Evolutionary conservation across 1,140 invertebrate genomes (phyloP).

Genomic region (Oryctes rhinoceros): DNA sequence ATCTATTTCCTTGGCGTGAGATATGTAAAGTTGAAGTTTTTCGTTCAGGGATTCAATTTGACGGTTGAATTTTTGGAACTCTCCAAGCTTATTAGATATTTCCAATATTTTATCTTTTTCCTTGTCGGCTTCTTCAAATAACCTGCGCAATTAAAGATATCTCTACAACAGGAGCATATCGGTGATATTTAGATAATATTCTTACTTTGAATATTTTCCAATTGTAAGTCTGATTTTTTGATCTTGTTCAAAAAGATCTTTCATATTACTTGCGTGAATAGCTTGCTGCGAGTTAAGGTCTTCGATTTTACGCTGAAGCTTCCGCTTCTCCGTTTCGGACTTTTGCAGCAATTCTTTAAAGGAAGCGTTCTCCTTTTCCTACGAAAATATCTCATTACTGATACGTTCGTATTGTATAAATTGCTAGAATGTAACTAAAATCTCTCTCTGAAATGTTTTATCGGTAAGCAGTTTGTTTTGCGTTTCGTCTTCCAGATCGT

Average conservation of each 20-base stretch:
- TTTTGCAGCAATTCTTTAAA: slow-evolving; percentile 1
- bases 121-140: not conserved
- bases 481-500: not conserved
- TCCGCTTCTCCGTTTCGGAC: not conserved
- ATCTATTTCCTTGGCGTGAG: not conserved
- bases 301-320: not conserved
- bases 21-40: not conserved
- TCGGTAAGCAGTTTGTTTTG: not conserved
- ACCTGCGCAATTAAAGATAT: not conserved
- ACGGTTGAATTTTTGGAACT: not conserved
- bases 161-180: not conserved
- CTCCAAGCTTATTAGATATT: not conserved
- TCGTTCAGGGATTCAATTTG: not conserved
- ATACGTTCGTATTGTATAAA: too few species aligned
- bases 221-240: not conserved
- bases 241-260: not conserved
- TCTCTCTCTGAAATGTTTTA: not conserved
- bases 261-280: not conserved
- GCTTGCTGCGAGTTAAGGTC: not conserved
- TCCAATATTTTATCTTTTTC: not conserved
- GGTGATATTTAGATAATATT: not conserved
- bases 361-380: not conserved
- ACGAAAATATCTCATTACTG: too few species aligned
- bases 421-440: not conserved
- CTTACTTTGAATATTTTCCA: not conserved